These are phyloP conservation scores for Ardeotis arabs DNA, from an alignment of 2,113 vertebrate species.

Conservation along the genomic window DNA sequence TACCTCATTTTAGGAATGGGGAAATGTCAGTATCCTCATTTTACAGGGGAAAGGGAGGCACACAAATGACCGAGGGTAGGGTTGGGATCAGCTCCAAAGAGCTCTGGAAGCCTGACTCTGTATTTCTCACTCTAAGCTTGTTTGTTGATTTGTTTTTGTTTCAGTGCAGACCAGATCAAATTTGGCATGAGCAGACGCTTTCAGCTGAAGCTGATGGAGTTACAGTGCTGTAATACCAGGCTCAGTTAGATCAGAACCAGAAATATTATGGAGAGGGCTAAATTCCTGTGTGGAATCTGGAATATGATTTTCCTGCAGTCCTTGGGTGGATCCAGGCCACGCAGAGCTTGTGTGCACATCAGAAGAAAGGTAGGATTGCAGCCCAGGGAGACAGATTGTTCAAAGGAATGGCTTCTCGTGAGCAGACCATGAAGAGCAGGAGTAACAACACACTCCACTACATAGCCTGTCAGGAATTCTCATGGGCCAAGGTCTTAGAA, in stretches of 20 bases:
- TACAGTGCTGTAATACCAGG: not conserved
- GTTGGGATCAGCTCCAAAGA: not conserved
- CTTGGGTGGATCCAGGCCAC: constrained; percentile 13
- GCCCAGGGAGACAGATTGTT: not conserved
- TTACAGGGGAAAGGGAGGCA: not conserved
- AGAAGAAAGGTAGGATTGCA: not conserved
- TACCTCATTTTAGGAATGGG: not conserved
- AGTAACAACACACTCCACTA: not conserved
- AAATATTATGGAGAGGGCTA: not conserved
- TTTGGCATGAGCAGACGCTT: constrained; percentile 1
- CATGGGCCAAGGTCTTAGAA: not conserved
- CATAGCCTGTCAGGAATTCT: not conserved
- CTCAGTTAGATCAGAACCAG: constrained; percentile 27
- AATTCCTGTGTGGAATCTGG: not conserved
- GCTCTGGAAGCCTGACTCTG: not conserved
- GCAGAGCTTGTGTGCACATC: not conserved
- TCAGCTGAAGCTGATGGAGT: not conserved
- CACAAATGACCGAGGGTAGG: not conserved
- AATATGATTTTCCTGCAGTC: constrained; percentile 4
- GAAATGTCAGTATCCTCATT: not conserved
- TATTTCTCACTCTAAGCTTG: not conserved
- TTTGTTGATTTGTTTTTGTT: constrained; percentile 30
- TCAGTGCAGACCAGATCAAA: not conserved
- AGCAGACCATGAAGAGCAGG: not conserved
- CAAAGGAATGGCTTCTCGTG: not conserved